Conservation (phyloP, 2,113 vertebrate species). For the Thinocorus orbignyianus region DNA sequence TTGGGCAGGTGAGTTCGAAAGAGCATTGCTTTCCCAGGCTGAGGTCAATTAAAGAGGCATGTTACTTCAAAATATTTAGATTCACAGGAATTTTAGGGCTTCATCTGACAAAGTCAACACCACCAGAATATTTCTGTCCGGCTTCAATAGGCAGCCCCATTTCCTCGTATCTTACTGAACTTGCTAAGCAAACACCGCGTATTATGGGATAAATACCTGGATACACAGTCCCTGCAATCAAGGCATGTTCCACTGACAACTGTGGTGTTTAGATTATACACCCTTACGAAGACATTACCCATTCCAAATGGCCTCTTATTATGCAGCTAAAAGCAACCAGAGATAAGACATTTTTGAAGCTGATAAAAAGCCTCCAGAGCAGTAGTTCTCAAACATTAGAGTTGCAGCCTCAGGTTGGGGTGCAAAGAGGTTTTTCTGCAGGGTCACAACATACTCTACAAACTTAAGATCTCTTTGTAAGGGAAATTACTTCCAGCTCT, state of each 20-base stretch:
- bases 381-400: slow-evolving; percentile 8
- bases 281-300: not conserved
- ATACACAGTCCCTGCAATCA: not conserved
- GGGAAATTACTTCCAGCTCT: slow-evolving; percentile 26
- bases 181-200: not conserved
- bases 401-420: not conserved
- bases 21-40: not conserved
- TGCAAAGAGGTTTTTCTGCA: not conserved
- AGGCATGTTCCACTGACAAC: not conserved
- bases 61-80: not conserved
- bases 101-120: not conserved
- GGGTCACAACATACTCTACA: not conserved
- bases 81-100: not conserved
- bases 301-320: slow-evolving; percentile 18
- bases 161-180: not conserved
- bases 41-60: not conserved
- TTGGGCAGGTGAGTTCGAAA: not conserved
- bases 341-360: slow-evolving; percentile 19
- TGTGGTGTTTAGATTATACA: not conserved
- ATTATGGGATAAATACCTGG: not conserved
- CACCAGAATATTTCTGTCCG: not conserved
- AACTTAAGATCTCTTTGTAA: slow-evolving; percentile 21
- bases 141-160: not conserved
- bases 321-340: slow-evolving; percentile 9
- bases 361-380: slow-evolving; percentile 1